A percentile compares a stretch with the other conserved stretches of the same genome.
Conservation (phyloP, 2,113 vertebrate species). For the Perca flavescens region DNA sequence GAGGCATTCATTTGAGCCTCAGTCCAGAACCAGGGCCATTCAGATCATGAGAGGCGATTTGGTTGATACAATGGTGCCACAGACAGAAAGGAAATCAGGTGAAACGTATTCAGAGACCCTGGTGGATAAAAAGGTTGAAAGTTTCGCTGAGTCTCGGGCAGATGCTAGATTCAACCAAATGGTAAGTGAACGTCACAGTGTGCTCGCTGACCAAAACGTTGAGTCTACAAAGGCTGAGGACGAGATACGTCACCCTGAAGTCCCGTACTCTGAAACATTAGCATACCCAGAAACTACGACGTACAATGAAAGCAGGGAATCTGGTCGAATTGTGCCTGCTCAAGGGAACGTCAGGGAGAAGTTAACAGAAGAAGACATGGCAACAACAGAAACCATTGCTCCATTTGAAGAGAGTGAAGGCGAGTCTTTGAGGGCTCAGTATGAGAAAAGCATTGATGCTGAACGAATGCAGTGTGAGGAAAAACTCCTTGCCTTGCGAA, state of each 20-base stretch:
- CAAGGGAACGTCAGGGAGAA: constrained; percentile 56
- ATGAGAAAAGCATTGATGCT: constrained; percentile 77
- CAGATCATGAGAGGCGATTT: constrained; percentile 80
- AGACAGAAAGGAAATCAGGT: constrained; percentile 28
- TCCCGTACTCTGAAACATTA: constrained; percentile 46
- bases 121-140: constrained; percentile 18
- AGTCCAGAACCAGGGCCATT: constrained; percentile 81
- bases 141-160: constrained; percentile 38
- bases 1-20: constrained; percentile 84
- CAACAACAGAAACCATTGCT: constrained; percentile 19
- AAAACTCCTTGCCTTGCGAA: constrained; percentile 75
- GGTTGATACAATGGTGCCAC: constrained; percentile 37
- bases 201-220: constrained; percentile 32
- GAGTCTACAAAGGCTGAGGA: constrained; percentile 19
- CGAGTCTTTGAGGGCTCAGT: constrained; percentile 65
- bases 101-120: constrained; percentile 9
- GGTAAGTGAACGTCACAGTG: constrained; percentile 30
- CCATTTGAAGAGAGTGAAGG: constrained; percentile 42
- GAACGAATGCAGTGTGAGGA: constrained; percentile 78
- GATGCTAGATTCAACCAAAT: constrained; percentile 50
- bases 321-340: constrained; percentile 2
- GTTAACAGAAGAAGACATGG: constrained; percentile 14
- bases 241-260: constrained; percentile 1
- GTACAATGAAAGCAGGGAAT: constrained; percentile 51
- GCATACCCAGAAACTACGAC: constrained; percentile 17